Percentiles rank a stretch among this genome's conserved stretches.
phyloP scores from a whole-genome alignment of 2,888 invertebrate species.

The Pilophorus perplexus region DNA sequence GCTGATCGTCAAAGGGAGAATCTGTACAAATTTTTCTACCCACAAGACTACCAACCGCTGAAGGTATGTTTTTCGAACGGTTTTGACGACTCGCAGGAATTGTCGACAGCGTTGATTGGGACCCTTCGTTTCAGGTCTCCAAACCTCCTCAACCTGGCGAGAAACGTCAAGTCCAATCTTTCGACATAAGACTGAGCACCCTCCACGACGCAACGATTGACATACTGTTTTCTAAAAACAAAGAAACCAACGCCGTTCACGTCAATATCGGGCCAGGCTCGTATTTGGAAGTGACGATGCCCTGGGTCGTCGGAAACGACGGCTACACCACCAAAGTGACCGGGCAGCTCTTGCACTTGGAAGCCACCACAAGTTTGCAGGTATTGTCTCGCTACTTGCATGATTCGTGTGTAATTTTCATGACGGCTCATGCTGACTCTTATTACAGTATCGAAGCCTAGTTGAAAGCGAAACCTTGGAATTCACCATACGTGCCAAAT shows the following conservation, averaged over 20 bases:
- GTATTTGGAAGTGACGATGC: constrained; percentile 92
- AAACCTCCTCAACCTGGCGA: constrained; percentile 83
- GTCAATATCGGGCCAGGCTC: constrained; percentile 93
- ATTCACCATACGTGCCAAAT: constrained; percentile 83
- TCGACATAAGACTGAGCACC: constrained; percentile 87
- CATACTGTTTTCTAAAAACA: constrained; percentile 90
- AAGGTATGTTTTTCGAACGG: too few relatives aligned
- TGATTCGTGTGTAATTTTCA: too few relatives aligned
- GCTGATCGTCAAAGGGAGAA: constrained; percentile 95
- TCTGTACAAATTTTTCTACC: constrained; percentile 94
- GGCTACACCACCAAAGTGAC: constrained; percentile 89
- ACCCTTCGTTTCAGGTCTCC: constrained; percentile 61
- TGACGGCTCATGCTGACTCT: too few relatives aligned
- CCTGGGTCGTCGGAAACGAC: constrained; percentile 84
- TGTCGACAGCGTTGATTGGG: too few relatives aligned
- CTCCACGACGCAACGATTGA: constrained; percentile 92
- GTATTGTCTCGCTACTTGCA: too few relatives aligned
- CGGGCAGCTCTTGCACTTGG: constrained; percentile 89
- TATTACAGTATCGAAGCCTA: constrained; percentile 72
- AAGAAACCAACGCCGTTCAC: constrained; percentile 94
- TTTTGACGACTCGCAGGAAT: too few relatives aligned
- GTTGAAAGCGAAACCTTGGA: constrained; percentile 93
- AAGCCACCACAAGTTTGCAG: constrained; percentile 91
- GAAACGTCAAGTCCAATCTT: constrained; percentile 81
- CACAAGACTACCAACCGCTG: constrained; percentile 77